Evolutionary conservation across 2,888 invertebrate species (phyloP).

Genomic region (Clistopyga incitator): DNA sequence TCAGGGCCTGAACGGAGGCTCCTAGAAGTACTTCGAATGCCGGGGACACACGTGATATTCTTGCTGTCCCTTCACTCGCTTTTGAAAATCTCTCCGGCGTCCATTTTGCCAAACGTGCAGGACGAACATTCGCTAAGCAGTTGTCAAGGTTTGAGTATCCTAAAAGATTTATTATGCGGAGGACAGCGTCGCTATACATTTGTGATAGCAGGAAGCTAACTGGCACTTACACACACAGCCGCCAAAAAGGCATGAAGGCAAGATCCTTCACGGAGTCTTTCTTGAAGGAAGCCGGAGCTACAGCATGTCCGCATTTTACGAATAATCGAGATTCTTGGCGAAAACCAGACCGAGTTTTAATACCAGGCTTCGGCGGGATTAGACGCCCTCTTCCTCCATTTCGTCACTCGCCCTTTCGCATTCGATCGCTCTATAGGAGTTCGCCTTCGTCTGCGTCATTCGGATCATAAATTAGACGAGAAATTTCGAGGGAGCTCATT

Average conservation of each 20-base stretch:
- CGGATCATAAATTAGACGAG: constrained; percentile 14
- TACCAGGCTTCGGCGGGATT: constrained; percentile 5
- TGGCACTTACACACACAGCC: neutral
- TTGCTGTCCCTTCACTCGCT: neutral
- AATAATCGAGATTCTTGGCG: constrained; percentile 35
- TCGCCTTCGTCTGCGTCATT: neutral
- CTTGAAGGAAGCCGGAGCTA: neutral
- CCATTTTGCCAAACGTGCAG: neutral
- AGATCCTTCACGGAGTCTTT: neutral
- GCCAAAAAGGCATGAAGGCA: neutral
- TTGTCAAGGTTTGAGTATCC: constrained; percentile 10
- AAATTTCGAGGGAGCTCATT: constrained; percentile 1
- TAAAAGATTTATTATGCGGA: neutral
- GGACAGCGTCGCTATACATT: neutral
- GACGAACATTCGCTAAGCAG: constrained; percentile 15
- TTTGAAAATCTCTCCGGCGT: neutral
- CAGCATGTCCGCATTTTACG: constrained; percentile 12
- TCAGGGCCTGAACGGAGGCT: too few species aligned
- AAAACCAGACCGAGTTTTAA: constrained; percentile 16
- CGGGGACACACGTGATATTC: neutral
- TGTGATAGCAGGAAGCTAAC: neutral
- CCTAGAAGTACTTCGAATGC: neutral
- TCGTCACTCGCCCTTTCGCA: neutral
- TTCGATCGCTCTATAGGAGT: neutral
- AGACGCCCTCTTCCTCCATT: constrained; percentile 2